Evolutionary conservation across 2,888 invertebrate genomes (phyloP), one percentile per base, ranked within the genome.

Genomic region (Eueremaeus valkanovi): DNA sequence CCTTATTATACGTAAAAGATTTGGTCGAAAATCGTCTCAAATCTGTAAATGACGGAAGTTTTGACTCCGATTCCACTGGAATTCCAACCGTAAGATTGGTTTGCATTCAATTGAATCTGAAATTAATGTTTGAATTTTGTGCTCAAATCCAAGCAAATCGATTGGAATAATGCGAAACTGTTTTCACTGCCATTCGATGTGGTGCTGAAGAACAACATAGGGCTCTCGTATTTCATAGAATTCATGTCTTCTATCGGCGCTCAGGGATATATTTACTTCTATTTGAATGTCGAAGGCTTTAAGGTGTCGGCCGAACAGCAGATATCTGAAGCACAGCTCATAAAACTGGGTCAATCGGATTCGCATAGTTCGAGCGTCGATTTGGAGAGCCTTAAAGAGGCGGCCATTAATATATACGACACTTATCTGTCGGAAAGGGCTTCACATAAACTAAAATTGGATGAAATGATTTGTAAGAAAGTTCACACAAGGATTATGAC

Each of bases 1-100:
- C n/a, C n/a, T n/a, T n/a, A n/a, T 86, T 89, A 79, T 94, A 91
- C 83, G 88, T 95, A 40, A 87, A 88, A 75, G 89, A 90, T 81
- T 87, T 92, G 31, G 88, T 94, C 77, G 91, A 93, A 81, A 87
- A 87, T 8, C 83, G 87, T 73, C 85, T 88, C 36, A 82, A 85
- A 42, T 83, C 86, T 13, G 84, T 88, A 80, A 82, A 84, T 76
- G 86, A 86, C 76, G 86, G 87, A 5, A 75, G 45, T 0, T 84
- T 85, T 61, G 83, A 84, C 49, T 85, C 81, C 0, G 83, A 83
- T 76, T 79, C 79, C 29, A 77, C 77, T 49, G 80, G 79, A 49
- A 76, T 81, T 70, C 79, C 80, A 11, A 77, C 80, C 1, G 79
- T 79, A 73, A 73, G 58, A 66, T 31, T 16, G 11, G 21, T 24